Conservation (phyloP, 37 sponge, comb jelly and placozoan genomes). For the Haliclona indistincta region DNA sequence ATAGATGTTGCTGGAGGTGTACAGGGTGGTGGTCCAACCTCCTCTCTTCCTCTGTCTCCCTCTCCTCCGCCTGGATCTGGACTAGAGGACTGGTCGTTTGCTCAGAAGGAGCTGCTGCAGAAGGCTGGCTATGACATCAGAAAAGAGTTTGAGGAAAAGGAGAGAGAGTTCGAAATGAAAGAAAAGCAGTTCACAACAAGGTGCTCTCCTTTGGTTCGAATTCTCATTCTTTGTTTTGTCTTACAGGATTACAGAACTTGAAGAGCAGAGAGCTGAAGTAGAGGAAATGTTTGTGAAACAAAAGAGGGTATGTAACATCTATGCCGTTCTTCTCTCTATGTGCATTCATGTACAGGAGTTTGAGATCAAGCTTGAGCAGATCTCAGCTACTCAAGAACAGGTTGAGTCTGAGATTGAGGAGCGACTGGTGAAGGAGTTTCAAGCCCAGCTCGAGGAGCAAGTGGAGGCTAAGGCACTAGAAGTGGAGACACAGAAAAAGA, state of each 20-base stretch:
- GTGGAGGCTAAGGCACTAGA: neutral
- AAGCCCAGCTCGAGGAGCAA: neutral
- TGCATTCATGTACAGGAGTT: constrained; percentile 31
- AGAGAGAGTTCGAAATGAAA: constrained; percentile 15
- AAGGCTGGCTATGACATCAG: constrained; percentile 73
- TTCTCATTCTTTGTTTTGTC: neutral
- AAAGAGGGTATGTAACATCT: constrained; percentile 36
- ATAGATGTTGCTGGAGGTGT: too few species aligned
- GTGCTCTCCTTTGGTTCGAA: neutral
- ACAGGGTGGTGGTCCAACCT: neutral
- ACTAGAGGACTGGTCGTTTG: constrained; percentile 80
- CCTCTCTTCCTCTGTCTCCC: neutral
- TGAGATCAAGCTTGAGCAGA: constrained; percentile 34
- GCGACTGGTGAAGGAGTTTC: neutral
- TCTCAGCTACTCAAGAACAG: neutral
- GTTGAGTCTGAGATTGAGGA: neutral
- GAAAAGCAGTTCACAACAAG: constrained; percentile 4
- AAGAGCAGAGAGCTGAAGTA: constrained; percentile 34
- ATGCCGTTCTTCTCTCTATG: neutral
- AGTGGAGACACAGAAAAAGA: neutral
- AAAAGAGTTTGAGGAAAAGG: constrained; percentile 51
- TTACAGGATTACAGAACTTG: constrained; percentile 61
- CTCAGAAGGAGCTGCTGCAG: constrained; percentile 75
- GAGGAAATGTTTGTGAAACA: constrained; percentile 63
- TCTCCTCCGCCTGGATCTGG: neutral